phyloP scores from a whole-genome alignment of 2,888 invertebrate species.

The Acrobasis consociella region DNA sequence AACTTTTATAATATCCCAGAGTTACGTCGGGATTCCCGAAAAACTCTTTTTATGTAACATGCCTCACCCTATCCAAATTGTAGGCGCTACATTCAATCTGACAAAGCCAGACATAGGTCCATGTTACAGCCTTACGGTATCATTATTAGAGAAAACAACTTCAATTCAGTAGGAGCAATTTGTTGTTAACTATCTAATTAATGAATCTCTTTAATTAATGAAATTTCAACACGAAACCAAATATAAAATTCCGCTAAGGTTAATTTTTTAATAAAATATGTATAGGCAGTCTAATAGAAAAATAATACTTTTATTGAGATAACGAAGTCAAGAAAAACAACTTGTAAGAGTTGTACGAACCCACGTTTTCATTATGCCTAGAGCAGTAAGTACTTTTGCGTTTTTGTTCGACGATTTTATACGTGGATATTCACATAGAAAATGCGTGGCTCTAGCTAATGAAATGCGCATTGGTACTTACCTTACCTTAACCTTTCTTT shows the following conservation, averaged over 20 bases:
- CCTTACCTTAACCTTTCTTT: not conserved
- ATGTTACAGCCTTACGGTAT: not conserved
- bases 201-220: too few relatives aligned
- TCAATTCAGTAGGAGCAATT: not conserved
- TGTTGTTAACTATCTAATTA: not conserved
- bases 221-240: too few relatives aligned
- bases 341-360: too few relatives aligned
- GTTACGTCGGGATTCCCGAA: constrained; percentile 1
- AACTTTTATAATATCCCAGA: not conserved
- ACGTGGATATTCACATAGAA: too few relatives aligned
- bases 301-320: too few relatives aligned
- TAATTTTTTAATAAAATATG: too few relatives aligned
- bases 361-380: too few relatives aligned
- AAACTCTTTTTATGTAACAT: constrained; percentile 2
- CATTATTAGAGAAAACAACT: not conserved
- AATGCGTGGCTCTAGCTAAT: not conserved
- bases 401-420: too few relatives aligned
- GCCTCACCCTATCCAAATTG: not conserved
- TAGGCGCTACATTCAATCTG: not conserved
- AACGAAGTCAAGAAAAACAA: too few relatives aligned
- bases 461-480: not conserved
- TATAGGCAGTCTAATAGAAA: too few relatives aligned
- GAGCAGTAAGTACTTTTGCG: too few relatives aligned
- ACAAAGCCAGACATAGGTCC: not conserved
- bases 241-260: too few relatives aligned